Evolutionary conservation across 2,888 invertebrate species (phyloP).

Genomic region (Teinopalpus imperialis): DNA sequence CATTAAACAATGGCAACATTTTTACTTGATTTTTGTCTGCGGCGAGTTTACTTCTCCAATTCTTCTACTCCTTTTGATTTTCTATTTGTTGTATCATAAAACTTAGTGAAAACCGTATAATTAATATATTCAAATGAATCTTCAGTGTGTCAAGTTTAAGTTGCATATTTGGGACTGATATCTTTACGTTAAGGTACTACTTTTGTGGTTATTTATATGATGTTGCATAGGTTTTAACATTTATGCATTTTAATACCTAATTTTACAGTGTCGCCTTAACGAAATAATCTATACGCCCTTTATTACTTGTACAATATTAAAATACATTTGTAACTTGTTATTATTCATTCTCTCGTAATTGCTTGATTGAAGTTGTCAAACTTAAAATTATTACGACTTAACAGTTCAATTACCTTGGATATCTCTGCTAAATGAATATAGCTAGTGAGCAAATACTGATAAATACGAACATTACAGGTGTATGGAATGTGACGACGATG

Average conservation of each 20-base stretch:
- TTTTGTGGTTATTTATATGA: constrained; percentile 1
- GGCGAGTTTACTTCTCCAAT: constrained; percentile 7
- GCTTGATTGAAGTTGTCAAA: background rate
- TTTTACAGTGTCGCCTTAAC: constrained; percentile 1
- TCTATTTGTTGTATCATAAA: constrained; percentile 9
- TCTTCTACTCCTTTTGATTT: constrained; percentile 19
- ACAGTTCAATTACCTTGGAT: too few relatives aligned
- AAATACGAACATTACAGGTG: constrained; percentile 55
- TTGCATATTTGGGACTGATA: constrained; percentile 5
- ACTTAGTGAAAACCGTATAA: constrained; percentile 5
- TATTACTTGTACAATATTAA: too few relatives aligned
- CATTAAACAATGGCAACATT: constrained; percentile 16
- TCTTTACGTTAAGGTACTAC: constrained; percentile 20
- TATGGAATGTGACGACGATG: constrained; percentile 61
- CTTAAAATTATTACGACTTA: too few relatives aligned
- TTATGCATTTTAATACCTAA: constrained; percentile 10
- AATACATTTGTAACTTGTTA: too few relatives aligned
- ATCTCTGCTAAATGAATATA: too few relatives aligned
- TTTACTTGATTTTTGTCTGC: constrained; percentile 1
- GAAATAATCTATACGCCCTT: too few relatives aligned
- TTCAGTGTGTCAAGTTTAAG: constrained; percentile 12
- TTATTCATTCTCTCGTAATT: background rate
- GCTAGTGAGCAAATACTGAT: too few relatives aligned
- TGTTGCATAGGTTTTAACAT: background rate
- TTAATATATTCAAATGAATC: constrained; percentile 12